Conservation (phyloP, 2,888 invertebrate genomes). For the Noctua janthe region DNA sequence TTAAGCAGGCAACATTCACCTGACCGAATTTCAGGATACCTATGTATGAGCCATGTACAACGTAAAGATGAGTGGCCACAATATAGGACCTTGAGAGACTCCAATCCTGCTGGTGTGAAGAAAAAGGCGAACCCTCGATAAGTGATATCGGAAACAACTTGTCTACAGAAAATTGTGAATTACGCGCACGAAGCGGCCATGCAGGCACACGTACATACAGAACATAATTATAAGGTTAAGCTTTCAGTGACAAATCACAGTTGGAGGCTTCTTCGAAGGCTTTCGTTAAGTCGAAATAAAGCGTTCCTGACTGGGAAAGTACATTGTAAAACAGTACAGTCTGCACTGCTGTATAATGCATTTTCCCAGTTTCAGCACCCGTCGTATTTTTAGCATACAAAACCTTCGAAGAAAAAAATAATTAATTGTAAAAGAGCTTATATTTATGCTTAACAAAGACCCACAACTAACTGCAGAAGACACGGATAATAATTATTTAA, state of each 20-base stretch:
- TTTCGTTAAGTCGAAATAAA: constrained; percentile 2
- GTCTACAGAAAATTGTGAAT: not conserved
- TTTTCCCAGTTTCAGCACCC: no score
- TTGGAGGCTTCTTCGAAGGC: not conserved
- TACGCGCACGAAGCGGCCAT: not conserved
- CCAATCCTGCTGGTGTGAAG: not conserved
- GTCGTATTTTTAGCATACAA: not conserved
- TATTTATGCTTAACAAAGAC: not conserved
- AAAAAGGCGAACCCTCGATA: not conserved
- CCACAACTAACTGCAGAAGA: not conserved
- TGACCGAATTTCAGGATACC: not conserved
- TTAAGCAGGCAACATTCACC: not conserved
- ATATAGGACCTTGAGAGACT: constrained; percentile 19
- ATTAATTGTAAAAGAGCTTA: not conserved
- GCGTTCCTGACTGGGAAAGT: not conserved
- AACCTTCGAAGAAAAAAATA: not conserved
- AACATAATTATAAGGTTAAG: not conserved
- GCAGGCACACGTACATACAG: not conserved
- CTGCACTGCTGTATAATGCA: not conserved
- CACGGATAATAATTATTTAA: not conserved
- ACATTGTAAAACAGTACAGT: not conserved
- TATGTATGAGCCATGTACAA: not conserved
- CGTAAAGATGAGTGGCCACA: not conserved
- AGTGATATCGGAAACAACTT: not conserved
- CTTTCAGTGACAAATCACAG: constrained; percentile 7